Evolutionary conservation across 1,140 invertebrate genomes (phyloP).

Genomic region (Amyelois transitella): DNA sequence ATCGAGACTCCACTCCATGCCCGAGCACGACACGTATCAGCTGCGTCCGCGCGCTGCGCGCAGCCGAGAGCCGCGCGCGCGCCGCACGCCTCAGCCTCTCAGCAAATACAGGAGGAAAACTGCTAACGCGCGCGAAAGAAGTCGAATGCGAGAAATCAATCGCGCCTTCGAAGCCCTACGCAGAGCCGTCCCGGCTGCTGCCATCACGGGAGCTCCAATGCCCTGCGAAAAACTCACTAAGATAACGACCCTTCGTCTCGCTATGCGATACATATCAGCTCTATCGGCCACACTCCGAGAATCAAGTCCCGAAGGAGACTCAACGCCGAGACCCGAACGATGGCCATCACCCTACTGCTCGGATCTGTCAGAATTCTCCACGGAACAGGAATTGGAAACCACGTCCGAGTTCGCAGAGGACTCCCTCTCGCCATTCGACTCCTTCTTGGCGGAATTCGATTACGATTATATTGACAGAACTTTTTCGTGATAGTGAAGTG

Average conservation of each 20-base stretch:
- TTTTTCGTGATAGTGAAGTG: constrained; percentile 63
- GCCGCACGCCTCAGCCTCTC: constrained; percentile 80
- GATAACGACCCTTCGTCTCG: constrained; percentile 89
- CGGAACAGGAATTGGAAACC: constrained; percentile 43
- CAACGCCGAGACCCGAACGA: constrained; percentile 32
- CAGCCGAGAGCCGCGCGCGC: constrained; percentile 50
- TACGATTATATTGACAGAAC: constrained; percentile 65
- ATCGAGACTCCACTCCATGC: constrained; percentile 48
- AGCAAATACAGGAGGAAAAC: constrained; percentile 93
- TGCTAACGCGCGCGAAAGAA: constrained; percentile 90
- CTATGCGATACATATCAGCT: constrained; percentile 90
- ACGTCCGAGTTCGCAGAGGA: constrained; percentile 65
- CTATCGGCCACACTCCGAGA: constrained; percentile 65
- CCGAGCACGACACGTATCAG: constrained; percentile 71
- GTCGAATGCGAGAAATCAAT: constrained; percentile 92
- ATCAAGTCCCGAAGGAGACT: constrained; percentile 27
- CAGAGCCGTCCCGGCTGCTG: constrained; percentile 80
- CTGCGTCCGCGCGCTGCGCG: constrained; percentile 66
- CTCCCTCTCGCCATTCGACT: constrained; percentile 67
- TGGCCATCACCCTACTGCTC: constrained; percentile 66
- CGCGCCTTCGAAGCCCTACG: constrained; percentile 88
- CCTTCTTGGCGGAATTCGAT: constrained; percentile 70
- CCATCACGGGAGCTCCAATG: constrained; percentile 63
- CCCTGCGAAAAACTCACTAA: constrained; percentile 88
- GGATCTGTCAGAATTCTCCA: constrained; percentile 61